Percentiles rank a stretch among this genome's conserved stretches.
Evolutionary conservation across 2,113 vertebrate species (phyloP).

Genomic region (Theristicus caerulescens): DNA sequence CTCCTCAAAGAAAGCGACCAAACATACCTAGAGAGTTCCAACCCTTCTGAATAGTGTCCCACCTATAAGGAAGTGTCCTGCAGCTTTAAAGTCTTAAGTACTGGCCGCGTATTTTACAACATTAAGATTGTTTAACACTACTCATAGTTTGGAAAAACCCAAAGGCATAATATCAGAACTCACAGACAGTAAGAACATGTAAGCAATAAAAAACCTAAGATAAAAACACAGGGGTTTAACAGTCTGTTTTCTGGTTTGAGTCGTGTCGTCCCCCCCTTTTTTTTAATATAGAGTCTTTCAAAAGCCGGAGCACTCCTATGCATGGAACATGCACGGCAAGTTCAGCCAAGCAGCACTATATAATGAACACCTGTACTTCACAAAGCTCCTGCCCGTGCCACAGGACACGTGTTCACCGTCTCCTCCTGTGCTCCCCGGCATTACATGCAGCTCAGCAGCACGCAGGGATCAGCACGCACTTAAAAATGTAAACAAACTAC

Average conservation of each 20-base stretch:
- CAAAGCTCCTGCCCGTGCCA: neutral
- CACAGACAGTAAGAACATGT: fast-evolving
- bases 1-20: neutral
- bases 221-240: neutral
- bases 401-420: neutral
- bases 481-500: neutral
- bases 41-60: neutral
- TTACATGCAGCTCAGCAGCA: fast-evolving
- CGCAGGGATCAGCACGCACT: neutral
- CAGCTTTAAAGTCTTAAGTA: neutral
- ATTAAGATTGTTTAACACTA: neutral
- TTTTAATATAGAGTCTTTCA: neutral
- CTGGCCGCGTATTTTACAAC: neutral
- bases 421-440: neutral
- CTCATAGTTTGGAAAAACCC: neutral
- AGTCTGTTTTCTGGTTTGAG: neutral
- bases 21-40: slow-evolving; percentile 1
- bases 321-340: neutral
- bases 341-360: neutral
- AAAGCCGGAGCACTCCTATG: neutral
- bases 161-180: neutral
- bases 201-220: neutral
- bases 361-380: neutral
- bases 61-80: neutral
- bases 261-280: neutral